phyloP scores from a whole-genome alignment of 1,140 invertebrate genomes.

The Drosophila tani region DNA sequence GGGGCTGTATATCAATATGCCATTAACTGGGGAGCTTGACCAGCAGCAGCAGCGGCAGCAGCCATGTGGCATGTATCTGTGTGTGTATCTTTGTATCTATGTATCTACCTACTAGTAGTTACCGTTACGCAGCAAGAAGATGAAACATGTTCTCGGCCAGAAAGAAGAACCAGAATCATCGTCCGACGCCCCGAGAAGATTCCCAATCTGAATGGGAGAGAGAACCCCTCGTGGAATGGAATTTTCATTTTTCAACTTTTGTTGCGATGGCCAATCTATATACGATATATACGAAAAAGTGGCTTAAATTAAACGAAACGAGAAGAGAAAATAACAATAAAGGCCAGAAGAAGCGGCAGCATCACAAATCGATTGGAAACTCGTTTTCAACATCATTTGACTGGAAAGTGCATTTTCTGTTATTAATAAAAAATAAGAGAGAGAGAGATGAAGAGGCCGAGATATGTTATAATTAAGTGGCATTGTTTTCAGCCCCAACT shows the following conservation, averaged over 20 bases:
- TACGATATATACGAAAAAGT: conserved; percentile 31
- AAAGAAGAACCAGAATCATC: conserved; percentile 23
- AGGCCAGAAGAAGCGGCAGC: conserved; percentile 15
- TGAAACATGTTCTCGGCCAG: conserved; percentile 40
- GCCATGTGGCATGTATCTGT: background rate
- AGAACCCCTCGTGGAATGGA: conserved; percentile 9
- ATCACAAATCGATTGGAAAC: conserved; percentile 49
- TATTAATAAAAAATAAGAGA: conserved; percentile 33
- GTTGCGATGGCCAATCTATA: conserved; percentile 17
- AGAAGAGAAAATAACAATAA: conserved; percentile 45
- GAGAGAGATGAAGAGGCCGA: conserved; percentile 13
- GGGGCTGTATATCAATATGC: conserved; percentile 61
- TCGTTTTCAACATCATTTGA: conserved; percentile 52
- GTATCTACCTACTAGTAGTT: conserved; percentile 65
- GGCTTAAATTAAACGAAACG: conserved; percentile 64
- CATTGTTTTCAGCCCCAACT: conserved; percentile 37
- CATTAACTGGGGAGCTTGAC: conserved; percentile 42
- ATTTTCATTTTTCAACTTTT: conserved; percentile 37
- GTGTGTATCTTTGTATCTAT: conserved; percentile 31
- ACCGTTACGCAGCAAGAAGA: conserved; percentile 78
- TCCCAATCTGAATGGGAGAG: conserved; percentile 11
- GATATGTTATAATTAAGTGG: conserved; percentile 53
- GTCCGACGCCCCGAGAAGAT: background rate
- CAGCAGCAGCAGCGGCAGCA: background rate
- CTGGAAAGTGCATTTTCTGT: conserved; percentile 54